Conservation (phyloP, 1,140 invertebrate genomes). For the Charaxes varanes region DNA sequence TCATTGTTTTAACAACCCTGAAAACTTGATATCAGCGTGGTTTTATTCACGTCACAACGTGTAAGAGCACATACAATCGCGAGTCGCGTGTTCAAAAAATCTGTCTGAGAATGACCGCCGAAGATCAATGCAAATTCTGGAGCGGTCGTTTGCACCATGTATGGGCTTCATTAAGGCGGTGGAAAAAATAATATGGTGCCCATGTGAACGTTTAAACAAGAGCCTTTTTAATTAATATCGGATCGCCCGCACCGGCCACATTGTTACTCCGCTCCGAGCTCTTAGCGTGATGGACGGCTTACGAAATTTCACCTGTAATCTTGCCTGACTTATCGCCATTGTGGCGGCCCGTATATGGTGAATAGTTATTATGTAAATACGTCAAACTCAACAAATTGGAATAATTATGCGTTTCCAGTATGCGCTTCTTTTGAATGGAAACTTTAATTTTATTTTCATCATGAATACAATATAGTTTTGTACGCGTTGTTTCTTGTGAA, state of each 20-base stretch:
- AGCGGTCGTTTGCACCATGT: constrained; percentile 39
- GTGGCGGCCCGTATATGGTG: constrained; percentile 18
- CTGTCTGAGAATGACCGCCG: constrained; percentile 7
- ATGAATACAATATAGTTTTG: too few relatives aligned
- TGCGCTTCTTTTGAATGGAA: too few relatives aligned
- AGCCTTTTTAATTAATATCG: constrained; percentile 50
- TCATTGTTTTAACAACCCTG: too few relatives aligned
- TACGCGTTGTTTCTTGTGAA: too few relatives aligned
- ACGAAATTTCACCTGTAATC: constrained; percentile 19
- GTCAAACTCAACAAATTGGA: constrained; percentile 24
- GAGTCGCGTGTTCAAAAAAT: constrained; percentile 8
- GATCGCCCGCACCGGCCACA: constrained; percentile 19
- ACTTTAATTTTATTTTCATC: too few relatives aligned
- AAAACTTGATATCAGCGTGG: neutral
- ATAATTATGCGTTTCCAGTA: too few relatives aligned
- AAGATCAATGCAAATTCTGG: constrained; percentile 62
- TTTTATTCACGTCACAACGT: neutral
- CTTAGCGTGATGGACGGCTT: constrained; percentile 24
- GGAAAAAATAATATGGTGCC: constrained; percentile 38
- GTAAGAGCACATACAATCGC: neutral
- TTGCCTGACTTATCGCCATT: constrained; percentile 23
- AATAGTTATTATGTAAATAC: constrained; percentile 27
- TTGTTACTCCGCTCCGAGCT: constrained; percentile 14
- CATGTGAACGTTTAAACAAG: constrained; percentile 41
- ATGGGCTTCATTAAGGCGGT: constrained; percentile 58